Base-by-base conservation (phyloP, 35 echinoderm and acorn worm genomes). In the Eucidaris tribuloides region DNA sequence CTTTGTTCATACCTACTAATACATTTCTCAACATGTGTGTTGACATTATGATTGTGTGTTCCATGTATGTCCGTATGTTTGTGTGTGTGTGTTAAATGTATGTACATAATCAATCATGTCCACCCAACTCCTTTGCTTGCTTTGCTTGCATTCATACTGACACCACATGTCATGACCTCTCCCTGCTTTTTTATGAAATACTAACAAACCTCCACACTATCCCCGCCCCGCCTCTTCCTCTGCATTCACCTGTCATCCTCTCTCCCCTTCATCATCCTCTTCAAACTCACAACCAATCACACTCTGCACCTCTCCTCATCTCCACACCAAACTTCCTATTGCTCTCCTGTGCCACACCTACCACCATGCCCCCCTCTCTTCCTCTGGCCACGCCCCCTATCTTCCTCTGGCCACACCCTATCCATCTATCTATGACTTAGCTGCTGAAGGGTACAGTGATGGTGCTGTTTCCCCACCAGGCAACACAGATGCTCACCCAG, bases 391-490 rank as follows among this genome's bases (percentile, higher is more conserved):
- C 30, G 24, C 38, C 68, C 41, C 37, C 68, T 22, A n/a, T n/a
- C 68, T 40, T 42, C 37, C 38, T 44, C 35, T 38, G 68, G 35
- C n/a, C n/a, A n/a, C n/a, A n/a, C n/a, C n/a, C n/a, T n/a, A n/a
- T n/a, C n/a, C n/a, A n/a, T n/a, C 68, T 74, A n/a, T 25, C 38
- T 74, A 42, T 74, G 68, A 27, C 68, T 74, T 74, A 74, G 68
- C 68, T 40, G 37, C 68, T 74, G 37, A 74, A 74, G 68, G 68
- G 68, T 74, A 74, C 68, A 42, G 34, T 74, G 68, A 74, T 41
- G 68, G 68, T 74, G 68, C 68, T 74, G 68, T 74, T 74, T 74
- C 68, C 68, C 68, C 68, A 74, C 68, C 68, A 74, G 68, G 68
- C 68, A 74, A 74, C 37, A 74, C 68, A 23, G 68, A 74, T 25